Base-by-base conservation (phyloP, 2,888 invertebrate genomes). In the Morpho achilles region DNA sequence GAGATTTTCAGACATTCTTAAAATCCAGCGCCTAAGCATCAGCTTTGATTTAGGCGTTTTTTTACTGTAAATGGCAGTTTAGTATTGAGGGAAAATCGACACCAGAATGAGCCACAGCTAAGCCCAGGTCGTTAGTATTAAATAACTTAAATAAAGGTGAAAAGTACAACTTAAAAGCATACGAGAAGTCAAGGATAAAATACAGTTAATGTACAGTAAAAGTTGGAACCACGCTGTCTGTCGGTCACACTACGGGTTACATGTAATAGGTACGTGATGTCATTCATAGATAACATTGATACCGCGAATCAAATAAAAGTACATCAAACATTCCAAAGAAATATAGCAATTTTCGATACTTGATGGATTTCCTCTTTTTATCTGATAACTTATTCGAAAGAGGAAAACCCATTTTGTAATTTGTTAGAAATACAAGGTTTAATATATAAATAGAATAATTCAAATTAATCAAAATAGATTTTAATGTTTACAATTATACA, bases 221-320 rank as follows among this genome's bases (percentile, higher is more conserved):
- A 58, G 50, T 58, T 39, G 55, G 58, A 16, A 53, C 61, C 61
- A 58, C 52, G 50, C 61, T 8, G 61, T 61, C 61, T 61, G 55
- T 10, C 23, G 23, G 41, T 50, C 16, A 42, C 53, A 23, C 32
- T 8, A 56, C 41, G 46, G 43, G 43, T 45, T 43, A 41, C 16
- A 52, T 32, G 9, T 9, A 32, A 39, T 47, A 43, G 6, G 8
- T 48, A 56, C 47, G 53, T 59, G 61, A 59, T 59, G 59, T 62
- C 59, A 62, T 56, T 43, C 61, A 56, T 53, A 56, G 23, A 59
- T 50, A 23, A 49, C 32, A 53, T 50, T 44, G 7, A 16, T 45
- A 47, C 41, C 50, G 43, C 43, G 23, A 53, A 50, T 56, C 44
- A 52, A 53, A 49, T 16, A 23, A 59, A 51, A 39, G 9, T 56